phyloP scores from a whole-genome alignment of 2,797 vertebrate species.

The Pachyuromys duprasi region DNA sequence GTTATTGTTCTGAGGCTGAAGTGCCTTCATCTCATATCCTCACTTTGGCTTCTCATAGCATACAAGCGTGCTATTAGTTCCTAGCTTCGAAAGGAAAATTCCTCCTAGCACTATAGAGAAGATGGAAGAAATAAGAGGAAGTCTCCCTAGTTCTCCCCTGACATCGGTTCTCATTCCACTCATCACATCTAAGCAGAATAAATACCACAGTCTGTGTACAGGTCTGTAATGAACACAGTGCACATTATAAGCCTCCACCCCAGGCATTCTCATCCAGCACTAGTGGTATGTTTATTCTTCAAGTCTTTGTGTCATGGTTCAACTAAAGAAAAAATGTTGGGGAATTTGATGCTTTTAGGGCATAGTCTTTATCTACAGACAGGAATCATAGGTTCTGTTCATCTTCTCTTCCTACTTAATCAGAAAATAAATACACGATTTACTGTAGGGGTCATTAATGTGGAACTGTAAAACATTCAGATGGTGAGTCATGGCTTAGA shows the following conservation, averaged over 20 bases:
- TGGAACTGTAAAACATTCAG: not conserved
- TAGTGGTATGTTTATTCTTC: not conserved
- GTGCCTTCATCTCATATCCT: slow-evolving; percentile 84
- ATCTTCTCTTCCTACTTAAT: not conserved
- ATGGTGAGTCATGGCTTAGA: slow-evolving; percentile 28
- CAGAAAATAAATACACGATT: slow-evolving; percentile 3
- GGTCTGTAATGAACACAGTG: not conserved
- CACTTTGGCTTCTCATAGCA: slow-evolving; percentile 72
- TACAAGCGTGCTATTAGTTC: slow-evolving; percentile 81
- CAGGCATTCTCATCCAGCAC: accelerated
- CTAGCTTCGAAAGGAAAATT: slow-evolving; percentile 75
- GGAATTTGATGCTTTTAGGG: not conserved
- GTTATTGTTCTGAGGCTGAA: slow-evolving; percentile 86
- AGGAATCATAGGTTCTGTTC: not conserved
- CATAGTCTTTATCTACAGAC: accelerated
- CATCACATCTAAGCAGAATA: not conserved
- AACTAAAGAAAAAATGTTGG: not conserved
- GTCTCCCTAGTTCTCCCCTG: slow-evolving; percentile 71
- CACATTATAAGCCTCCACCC: not conserved
- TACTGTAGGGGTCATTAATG: not conserved
- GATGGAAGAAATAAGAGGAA: slow-evolving; percentile 68
- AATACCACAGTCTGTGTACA: not conserved
- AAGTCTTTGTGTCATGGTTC: not conserved
- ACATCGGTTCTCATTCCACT: slow-evolving; percentile 52
- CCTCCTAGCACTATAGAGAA: slow-evolving; percentile 63